phyloP scores from a whole-genome alignment of 2,113 vertebrate genomes.

The Picathartes gymnocephalus region DNA sequence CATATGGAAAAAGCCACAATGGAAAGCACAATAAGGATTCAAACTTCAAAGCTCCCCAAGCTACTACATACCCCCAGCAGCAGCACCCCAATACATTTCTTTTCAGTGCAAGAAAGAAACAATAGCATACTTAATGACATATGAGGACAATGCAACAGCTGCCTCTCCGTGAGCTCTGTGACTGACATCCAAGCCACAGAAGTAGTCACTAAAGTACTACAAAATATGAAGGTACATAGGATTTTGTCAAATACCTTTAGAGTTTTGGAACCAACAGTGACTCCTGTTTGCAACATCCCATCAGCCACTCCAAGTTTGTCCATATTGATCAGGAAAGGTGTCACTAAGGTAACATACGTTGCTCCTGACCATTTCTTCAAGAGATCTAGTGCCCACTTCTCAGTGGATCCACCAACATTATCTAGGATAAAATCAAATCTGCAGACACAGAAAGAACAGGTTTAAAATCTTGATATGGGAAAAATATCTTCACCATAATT shows the following conservation, averaged over 20 bases:
- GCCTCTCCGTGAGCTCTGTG: not conserved
- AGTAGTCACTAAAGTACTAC: not conserved
- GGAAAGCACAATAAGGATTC: not conserved
- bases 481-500: not conserved
- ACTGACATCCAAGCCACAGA: not conserved
- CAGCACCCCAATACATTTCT: not conserved
- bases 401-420: conserved; percentile 88
- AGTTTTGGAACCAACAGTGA: conserved; percentile 82
- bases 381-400: conserved; percentile 82
- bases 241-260: conserved; percentile 79
- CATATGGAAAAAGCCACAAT: not conserved
- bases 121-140: not conserved
- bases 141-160: not conserved
- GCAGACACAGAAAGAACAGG: not conserved
- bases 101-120: not conserved
- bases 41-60: conserved; percentile 13
- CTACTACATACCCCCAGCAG: not conserved
- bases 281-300: conserved; percentile 87
- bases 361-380: conserved; percentile 94
- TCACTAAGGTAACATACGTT: conserved; percentile 90
- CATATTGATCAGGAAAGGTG: conserved; percentile 91
- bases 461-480: not conserved
- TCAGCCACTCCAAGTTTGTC: conserved; percentile 90
- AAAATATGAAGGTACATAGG: not conserved
- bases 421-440: conserved; percentile 92